Evolutionary conservation across 1,140 invertebrate genomes (phyloP), one percentile per base, ranked within the genome.

Genomic region (Bombus superbus): DNA sequence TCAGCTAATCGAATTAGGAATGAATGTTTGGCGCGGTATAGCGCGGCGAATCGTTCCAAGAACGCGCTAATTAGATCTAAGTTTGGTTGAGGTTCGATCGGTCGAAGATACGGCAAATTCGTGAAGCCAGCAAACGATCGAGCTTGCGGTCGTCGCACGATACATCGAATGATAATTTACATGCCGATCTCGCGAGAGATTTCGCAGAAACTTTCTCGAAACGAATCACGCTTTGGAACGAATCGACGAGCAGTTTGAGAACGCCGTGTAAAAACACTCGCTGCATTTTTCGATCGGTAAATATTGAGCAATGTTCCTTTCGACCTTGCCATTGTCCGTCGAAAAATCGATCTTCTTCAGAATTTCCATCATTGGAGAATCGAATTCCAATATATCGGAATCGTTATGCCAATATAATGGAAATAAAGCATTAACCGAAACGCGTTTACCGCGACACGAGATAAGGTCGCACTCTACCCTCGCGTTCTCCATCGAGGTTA

Each of bases 231-330:
- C 44, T 9, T 38, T 75, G 77, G 59, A 78, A 88, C 74, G 73
- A 53, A 47, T 64, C 35, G 47, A 38, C 44, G 35, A 81, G 42
- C 53, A 28, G 25, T 11, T 13, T 11, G 77, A 38, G 59, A 69
- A 57, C 74, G 74, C 59, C 66, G 75, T 42, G 80, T 80, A 40
- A 62, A 32, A 62, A 32, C 74, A 68, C 77, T 81, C 80, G 83
- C 72, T 76, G 81, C 81, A 66, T 87, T 84, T 47, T 83, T 42
- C 64, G 53, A 72, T 87, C 78, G 71, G 79, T 89, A 87, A 88
- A 85, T 87, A 90, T 90, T 90, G 89, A 90, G 89, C 89, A 90
- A 90, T 89, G 89, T 90, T 84, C 84, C 80, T 89, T 89, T 81
- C 66, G 83, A 89, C 59, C 71, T 82, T 66, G 81, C 81, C 85